Evolutionary conservation across 2,797 vertebrate species (phyloP).

Genomic region (Fistularia commersonii): DNA sequence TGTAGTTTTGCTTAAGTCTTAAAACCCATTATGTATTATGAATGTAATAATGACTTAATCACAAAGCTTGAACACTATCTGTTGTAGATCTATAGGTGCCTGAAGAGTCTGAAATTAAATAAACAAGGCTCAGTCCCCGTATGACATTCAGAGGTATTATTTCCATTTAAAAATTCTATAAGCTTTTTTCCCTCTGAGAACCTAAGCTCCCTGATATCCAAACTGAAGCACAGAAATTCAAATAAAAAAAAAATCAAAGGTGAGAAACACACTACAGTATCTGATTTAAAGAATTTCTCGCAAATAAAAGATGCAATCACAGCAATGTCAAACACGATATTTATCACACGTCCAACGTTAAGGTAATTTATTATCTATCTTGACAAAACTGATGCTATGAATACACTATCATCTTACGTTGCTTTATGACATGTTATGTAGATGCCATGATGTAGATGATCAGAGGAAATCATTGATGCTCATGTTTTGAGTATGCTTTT

Average conservation of each 20-base stretch:
- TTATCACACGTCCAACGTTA: no score
- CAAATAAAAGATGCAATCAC: no score
- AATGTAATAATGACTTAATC: constrained; percentile 32
- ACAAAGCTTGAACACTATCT: constrained; percentile 16
- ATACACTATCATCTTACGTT: no score
- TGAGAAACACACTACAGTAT: constrained; percentile 7
- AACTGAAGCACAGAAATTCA: no score
- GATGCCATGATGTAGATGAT: no score
- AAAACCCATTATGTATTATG: background rate
- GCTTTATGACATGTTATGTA: no score
- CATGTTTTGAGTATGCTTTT: no score
- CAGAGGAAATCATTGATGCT: no score
- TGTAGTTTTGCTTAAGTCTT: constrained; percentile 20
- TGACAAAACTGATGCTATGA: no score
- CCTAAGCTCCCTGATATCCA: constrained; percentile 15
- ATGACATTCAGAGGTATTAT: constrained; percentile 18
- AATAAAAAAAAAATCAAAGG: constrained; percentile 7
- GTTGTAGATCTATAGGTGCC: constrained; percentile 25
- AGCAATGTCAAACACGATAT: no score
- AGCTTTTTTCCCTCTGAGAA: constrained; percentile 26
- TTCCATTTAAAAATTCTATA: constrained; percentile 31
- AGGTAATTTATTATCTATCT: no score
- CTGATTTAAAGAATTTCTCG: background rate
- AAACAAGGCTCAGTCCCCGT: constrained; percentile 25
- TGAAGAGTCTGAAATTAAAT: constrained; percentile 26